Percentiles rank a stretch among this genome's conserved stretches.
phyloP scores from a whole-genome alignment of 2,797 vertebrate genomes.

The Ptychadena robeensis region DNA sequence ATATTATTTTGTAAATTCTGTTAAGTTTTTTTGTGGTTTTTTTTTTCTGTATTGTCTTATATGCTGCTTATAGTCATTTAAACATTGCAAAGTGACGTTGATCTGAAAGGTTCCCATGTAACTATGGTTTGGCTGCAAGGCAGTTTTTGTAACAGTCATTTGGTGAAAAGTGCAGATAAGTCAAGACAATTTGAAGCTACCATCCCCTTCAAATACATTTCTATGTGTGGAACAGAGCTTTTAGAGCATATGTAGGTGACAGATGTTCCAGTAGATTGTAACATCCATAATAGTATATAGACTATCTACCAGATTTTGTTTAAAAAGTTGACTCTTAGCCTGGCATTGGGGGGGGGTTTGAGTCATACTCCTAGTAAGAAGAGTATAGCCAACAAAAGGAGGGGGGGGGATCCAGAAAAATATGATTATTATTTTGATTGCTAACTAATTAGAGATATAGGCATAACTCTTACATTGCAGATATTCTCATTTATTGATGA shows the following conservation, averaged over 20 bases:
- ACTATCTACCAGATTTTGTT: too few species aligned
- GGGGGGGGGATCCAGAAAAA: not conserved
- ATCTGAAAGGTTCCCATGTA: not conserved
- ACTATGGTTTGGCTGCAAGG: not conserved
- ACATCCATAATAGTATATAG: too few species aligned
- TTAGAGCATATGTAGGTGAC: too few species aligned
- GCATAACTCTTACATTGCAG: not conserved
- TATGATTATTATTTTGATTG: not conserved
- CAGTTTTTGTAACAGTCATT: not conserved
- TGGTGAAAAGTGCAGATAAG: too few species aligned
- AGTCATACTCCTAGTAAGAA: too few species aligned
- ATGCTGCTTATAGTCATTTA: conserved; percentile 18
- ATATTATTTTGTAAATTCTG: not conserved
- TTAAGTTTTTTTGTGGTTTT: not conserved
- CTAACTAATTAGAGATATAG: not conserved
- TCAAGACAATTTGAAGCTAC: too few species aligned
- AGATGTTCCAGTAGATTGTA: too few species aligned
- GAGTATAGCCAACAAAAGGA: too few species aligned
- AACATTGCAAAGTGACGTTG: conserved; percentile 2
- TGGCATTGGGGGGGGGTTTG: too few species aligned
- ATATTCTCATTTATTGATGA: not conserved
- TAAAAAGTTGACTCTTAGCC: too few species aligned
- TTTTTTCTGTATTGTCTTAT: not conserved
- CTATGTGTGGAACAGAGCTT: too few species aligned
- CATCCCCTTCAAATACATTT: too few species aligned